phyloP scores from a whole-genome alignment of 2,888 invertebrate species.

The Meiosimyza platycephala region DNA sequence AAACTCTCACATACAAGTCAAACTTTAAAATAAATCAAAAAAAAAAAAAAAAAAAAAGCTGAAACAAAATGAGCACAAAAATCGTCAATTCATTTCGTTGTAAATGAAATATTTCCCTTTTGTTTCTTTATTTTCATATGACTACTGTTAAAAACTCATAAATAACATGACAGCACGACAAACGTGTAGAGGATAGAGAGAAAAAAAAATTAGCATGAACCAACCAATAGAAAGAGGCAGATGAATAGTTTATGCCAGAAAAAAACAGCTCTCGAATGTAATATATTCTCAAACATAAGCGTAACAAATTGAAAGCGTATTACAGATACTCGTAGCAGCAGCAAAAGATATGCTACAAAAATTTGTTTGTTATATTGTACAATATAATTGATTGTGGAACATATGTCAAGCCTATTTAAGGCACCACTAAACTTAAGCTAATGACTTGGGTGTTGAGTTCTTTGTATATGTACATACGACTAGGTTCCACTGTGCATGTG shows the following conservation, averaged over 20 bases:
- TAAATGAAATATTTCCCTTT: no score
- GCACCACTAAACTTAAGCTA: conserved; percentile 3
- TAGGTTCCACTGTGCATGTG: no score
- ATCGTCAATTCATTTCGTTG: no score
- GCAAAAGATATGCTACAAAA: background rate
- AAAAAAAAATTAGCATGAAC: conserved; percentile 6
- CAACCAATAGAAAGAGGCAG: background rate
- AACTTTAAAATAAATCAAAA: no score
- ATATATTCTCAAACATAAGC: background rate
- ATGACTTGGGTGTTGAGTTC: conserved; percentile 1
- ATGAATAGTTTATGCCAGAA: background rate
- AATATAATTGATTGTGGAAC: conserved; percentile 24
- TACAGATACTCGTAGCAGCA: background rate
- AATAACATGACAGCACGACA: conserved; percentile 10
- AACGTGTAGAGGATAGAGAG: background rate
- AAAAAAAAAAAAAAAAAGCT: no score
- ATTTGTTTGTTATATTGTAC: background rate
- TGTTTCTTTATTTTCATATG: background rate
- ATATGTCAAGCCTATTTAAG: conserved; percentile 25
- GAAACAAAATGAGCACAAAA: no score
- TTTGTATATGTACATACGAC: no score
- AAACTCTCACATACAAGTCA: no score
- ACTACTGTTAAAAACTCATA: conserved; percentile 4
- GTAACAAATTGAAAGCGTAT: background rate
- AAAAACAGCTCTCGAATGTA: background rate